phyloP scores from a whole-genome alignment of 2,113 vertebrate genomes.

The Arvicanthis niloticus region DNA sequence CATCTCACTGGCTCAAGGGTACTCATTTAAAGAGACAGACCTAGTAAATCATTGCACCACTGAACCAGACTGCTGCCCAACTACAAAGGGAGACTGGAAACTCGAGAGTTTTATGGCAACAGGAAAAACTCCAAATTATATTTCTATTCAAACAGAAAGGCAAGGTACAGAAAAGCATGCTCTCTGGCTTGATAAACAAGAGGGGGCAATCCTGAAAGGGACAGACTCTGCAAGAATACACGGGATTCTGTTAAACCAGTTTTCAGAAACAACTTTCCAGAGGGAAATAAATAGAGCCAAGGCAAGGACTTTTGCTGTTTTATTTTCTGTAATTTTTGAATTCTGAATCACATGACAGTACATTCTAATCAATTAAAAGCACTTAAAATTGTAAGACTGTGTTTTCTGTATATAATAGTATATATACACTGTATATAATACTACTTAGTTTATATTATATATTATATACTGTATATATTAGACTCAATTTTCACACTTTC shows the following conservation, averaged over 20 bases:
- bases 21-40: not conserved
- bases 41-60: not conserved
- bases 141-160: not conserved
- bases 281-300: not conserved
- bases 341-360: not conserved
- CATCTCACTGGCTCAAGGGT: not conserved
- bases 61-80: not conserved
- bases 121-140: not conserved
- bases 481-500: not conserved
- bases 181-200: not conserved
- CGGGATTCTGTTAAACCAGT: not conserved
- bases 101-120: not conserved
- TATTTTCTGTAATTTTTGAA: not conserved
- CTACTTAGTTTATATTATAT: no score
- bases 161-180: not conserved
- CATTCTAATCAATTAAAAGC: not conserved
- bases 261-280: not conserved
- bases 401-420: slow-evolving; percentile 6
- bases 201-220: not conserved
- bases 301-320: not conserved
- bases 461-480: not conserved
- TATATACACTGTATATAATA: no score
- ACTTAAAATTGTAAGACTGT: not conserved
- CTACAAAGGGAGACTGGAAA: not conserved
- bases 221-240: not conserved